Evolutionary conservation across 2,113 vertebrate genomes (phyloP), one percentile per base, ranked within the genome.

Genomic region (Clupea harengus): DNA sequence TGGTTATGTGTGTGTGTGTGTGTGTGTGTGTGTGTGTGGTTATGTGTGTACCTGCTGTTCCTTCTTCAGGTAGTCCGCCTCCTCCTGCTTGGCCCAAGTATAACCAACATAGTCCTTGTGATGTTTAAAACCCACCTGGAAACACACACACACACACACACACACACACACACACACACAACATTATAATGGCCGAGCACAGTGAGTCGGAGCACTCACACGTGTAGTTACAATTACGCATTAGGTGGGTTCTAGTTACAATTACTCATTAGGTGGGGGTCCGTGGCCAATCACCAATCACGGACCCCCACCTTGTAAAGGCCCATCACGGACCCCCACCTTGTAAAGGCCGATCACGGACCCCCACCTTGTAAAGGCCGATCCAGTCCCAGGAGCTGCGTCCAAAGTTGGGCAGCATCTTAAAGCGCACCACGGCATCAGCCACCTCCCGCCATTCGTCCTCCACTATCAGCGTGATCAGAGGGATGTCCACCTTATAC

Each of bases 371-470:
- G 91, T 99, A 99, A 87, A 99, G 96, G 85, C 97, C 98, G 2
- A 99, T 96, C 98, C 98, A 99, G 95, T 99, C 98, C 97, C 97
- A 99, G 81, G 98, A 97, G 91, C 97, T 99, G 86, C 97, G 96
- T 89, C 97, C 95, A 86, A 97, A 98, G 83, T 91, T 92, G 0
- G 93, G 90, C 5, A 95, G 95, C 89, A 96, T 91, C 83, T 92
- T 96, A 91, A 98, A 97, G 89, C 92, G 94, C 84, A 96, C 96
- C 82, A 96, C 91, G 0, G 98, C 96, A 84, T 99, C 97, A 50
- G 97, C 96, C 0, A 96, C 94, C 88, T 95, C 95, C 81, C 89
- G 92, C 98, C 98, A 99, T 86, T 98, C 97, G 0, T 96, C 97
- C 39, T 95, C 96, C 54, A 97, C 96, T 80, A 95, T 95, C 83